Evolutionary conservation across 2,113 vertebrate species (phyloP), one percentile per base, ranked within the genome.

Genomic region (Tetrao urogallus): DNA sequence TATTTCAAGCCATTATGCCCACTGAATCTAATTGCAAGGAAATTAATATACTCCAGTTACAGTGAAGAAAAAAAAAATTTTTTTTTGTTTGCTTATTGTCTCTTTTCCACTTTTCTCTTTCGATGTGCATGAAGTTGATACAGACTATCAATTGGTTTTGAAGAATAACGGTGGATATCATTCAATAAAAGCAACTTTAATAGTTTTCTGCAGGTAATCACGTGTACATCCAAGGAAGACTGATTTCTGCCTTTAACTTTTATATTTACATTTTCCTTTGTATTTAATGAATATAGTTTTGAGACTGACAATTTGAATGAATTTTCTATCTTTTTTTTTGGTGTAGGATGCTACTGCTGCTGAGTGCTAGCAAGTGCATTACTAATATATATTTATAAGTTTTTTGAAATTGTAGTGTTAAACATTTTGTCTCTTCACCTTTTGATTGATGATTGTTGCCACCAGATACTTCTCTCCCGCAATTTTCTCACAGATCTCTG

Each of bases 361-460:
- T 78, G 69, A 42, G 81, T 95, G 83, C 92, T 91, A 95, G 94
- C 88, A 92, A 96, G 92, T 89, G 94, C 87, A 93, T 85, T 45
- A 38, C 67, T 87, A 86, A 89, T 71, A 93, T 36, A 74, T 38
- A 58, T 84, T 92, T 88, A 75, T 48, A 92, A 96, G 52, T 94
- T 89, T 52, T 52, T 60, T 92, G 69, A 87, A 90, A 85, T 6
- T 58, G 52, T 38, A 54, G 91, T 94, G 94, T 95, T 28, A 92
- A 91, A 86, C 70, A 83, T 81, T 89, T 92, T 96, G 3, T 80
- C 64, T 85, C 52, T 54, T 54, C 14, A 27, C 27, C 48, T 87
- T 91, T 91, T 75, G 36, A 36, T 36, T 36, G 36, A 22, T 65
- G 64, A 78, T 92, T 91, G 54, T 90, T 96, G 76, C 74, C 79